Evolutionary conservation across 2,888 invertebrate genomes (phyloP).

Genomic region (Coenonympha glycerion): DNA sequence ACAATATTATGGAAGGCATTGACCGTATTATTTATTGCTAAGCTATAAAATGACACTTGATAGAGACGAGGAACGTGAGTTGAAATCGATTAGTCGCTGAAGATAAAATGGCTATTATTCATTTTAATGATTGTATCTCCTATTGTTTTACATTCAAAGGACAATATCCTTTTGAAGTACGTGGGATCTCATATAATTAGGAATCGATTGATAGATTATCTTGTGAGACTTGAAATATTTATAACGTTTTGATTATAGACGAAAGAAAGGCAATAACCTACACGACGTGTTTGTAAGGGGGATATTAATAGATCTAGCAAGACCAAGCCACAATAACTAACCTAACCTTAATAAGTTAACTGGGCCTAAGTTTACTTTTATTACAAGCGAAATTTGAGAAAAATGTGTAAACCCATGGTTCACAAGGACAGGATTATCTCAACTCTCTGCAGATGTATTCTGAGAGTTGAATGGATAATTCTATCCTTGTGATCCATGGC

Average conservation of each 20-base stretch:
- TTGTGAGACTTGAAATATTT: slow-evolving; percentile 1
- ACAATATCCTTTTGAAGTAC: too few relatives aligned
- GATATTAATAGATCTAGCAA: too few relatives aligned
- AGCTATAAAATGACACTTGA: neutral
- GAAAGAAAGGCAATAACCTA: neutral
- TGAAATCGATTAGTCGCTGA: neutral
- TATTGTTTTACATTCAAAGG: neutral
- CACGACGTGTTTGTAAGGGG: neutral
- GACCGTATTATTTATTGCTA: slow-evolving; percentile 26
- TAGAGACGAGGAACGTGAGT: slow-evolving; percentile 3
- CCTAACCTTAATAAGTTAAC: too few relatives aligned
- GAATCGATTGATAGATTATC: neutral
- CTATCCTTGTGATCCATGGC: too few relatives aligned
- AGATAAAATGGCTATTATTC: slow-evolving; percentile 3
- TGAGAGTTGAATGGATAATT: too few relatives aligned
- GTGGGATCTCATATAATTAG: too few relatives aligned
- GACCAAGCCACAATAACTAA: too few relatives aligned
- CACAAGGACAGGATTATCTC: too few relatives aligned
- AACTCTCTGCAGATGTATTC: too few relatives aligned
- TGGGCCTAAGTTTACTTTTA: too few relatives aligned
- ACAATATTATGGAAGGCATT: slow-evolving; percentile 38
- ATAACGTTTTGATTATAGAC: neutral
- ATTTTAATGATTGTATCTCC: neutral
- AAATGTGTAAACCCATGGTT: too few relatives aligned
- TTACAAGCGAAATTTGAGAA: too few relatives aligned